Evolutionary conservation across 2,113 vertebrate genomes (phyloP), one percentile per base, ranked within the genome.

Genomic region (Phylloscopus trochilus): DNA sequence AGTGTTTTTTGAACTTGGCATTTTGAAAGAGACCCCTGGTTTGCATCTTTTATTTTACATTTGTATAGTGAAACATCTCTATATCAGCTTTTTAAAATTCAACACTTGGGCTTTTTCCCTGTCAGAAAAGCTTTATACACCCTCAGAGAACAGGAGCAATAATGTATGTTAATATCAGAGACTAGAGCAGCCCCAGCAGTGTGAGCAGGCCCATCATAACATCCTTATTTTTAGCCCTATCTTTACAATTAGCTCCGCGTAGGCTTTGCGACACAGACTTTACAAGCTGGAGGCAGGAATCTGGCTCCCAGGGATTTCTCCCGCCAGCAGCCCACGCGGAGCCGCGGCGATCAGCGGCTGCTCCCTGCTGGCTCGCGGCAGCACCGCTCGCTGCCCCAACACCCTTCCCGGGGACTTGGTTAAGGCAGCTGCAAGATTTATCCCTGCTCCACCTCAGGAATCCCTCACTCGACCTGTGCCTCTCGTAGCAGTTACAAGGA

Each of bases 181-280:
- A 86, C 62, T 41, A 33, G 76, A 85, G 83, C 52, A 75, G 72
- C 35, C 76, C 76, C 73, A 88, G 89, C 79, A 85, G 68, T 52
- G 77, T 5, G 11, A 84, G 46, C 53, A 74, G 44, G 17, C 63
- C 59, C 83, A 94, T 46, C 63, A 85, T 10, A 82, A 73, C 53
- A 41, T 11, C 0, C 7, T n/a, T 94, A 95, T 96, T 94, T 95
- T 96, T 91, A 94, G 90, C 59, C 26, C 5, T 51, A 77, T 85
- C 74, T 82, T 59, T 70, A 79, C 78, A 90, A 63, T 91, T 87
- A 94, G 53, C 51, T 90, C 70, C 37, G 74, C 7, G 46, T 78
- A 89, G 91, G 70, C 58, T 94, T 63, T 64, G 62, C 69, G 85
- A 64, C 13, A 4, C 56, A 87, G 73, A 49, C 78, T 94, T 60